Conservation (phyloP, 2,113 vertebrate species). For the Pholis gunnellus region DNA sequence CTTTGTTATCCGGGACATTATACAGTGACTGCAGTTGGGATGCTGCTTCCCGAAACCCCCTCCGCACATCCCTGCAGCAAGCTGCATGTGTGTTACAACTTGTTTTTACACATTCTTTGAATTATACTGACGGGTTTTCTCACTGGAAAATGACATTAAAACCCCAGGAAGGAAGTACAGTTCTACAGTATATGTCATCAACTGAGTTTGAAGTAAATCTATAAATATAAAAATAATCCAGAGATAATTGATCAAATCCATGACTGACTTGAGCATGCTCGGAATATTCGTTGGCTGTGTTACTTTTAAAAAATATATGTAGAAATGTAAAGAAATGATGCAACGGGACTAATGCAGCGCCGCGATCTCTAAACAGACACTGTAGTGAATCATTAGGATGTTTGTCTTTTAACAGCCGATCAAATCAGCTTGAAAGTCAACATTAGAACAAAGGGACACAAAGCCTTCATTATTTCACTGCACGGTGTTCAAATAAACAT, state of each 20-base stretch:
- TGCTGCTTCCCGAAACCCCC: not conserved
- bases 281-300: not conserved
- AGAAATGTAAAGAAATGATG: not conserved
- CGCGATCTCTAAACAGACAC: not conserved
- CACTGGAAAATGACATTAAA: not conserved
- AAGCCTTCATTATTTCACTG: not conserved
- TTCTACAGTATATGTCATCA: not conserved
- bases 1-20: too few species aligned
- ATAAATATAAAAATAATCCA: not conserved
- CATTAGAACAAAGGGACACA: not conserved
- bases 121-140: not conserved
- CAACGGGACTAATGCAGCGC: not conserved
- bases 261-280: not conserved
- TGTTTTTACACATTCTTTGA: constrained; percentile 4
- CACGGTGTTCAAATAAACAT: not conserved
- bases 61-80: not conserved
- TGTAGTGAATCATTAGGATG: not conserved
- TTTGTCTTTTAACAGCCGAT: not conserved
- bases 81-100: not conserved
- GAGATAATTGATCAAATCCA: not conserved
- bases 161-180: not conserved
- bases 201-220: too few species aligned
- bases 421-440: not conserved
- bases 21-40: too few species aligned
- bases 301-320: not conserved